A percentile compares a stretch with the other conserved stretches of the same genome.
Conservation (phyloP, 2,888 invertebrate species). For the Eilema sororculum region DNA sequence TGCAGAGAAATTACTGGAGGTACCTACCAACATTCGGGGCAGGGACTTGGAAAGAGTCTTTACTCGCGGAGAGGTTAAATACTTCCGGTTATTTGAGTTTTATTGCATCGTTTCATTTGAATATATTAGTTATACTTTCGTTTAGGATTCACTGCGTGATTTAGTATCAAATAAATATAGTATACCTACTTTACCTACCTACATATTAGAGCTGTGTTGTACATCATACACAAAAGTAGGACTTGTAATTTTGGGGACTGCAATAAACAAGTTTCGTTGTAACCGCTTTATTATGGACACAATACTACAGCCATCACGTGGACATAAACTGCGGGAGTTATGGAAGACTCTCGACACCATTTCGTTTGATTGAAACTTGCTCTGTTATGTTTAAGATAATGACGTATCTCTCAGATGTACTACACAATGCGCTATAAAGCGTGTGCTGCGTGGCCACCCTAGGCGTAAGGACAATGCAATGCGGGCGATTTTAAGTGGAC, state of each 20-base stretch:
- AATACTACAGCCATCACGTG: neutral
- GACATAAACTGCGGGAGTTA: neutral
- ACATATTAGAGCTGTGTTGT: no score
- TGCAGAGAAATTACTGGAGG: no score
- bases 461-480: conserved; percentile 31
- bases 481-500: conserved; percentile 35
- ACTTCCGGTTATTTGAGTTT: conserved; percentile 8
- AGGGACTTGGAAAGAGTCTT: neutral
- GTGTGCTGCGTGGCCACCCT: conserved; percentile 14
- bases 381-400: neutral
- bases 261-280: neutral
- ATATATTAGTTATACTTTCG: neutral
- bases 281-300: neutral
- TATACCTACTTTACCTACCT: no score
- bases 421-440: conserved; percentile 4
- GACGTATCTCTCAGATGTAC: neutral
- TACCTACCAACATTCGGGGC: no score
- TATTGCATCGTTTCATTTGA: neutral
- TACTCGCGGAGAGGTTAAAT: neutral
- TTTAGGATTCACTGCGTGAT: neutral
- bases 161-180: neutral
- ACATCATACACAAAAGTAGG: no score
- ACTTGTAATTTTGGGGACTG: neutral
- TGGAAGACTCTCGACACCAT: neutral
- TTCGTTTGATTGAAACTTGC: conserved; percentile 3